phyloP scores from a whole-genome alignment of 2,797 vertebrate genomes.

The Aeoliscus strigatus region DNA sequence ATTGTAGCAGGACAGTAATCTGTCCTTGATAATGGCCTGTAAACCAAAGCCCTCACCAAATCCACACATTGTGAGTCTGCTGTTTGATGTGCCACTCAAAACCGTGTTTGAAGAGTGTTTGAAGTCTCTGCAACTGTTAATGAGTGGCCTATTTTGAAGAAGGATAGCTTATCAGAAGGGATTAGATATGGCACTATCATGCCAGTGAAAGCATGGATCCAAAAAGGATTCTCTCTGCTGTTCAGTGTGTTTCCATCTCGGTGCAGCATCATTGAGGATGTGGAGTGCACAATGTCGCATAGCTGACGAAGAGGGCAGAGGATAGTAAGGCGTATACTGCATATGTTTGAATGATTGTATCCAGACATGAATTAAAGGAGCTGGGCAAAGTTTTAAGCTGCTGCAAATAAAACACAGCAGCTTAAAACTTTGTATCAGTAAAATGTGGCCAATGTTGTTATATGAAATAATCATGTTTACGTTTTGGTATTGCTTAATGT shows the following conservation, averaged over 20 bases:
- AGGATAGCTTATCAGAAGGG: conserved; percentile 38
- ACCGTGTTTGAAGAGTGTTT: conserved; percentile 54
- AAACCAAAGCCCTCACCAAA: conserved; percentile 21
- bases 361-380: conserved; percentile 9
- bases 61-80: conserved; percentile 19
- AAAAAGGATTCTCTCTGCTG: conserved; percentile 32
- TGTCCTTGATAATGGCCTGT: conserved; percentile 22
- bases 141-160: conserved; percentile 55
- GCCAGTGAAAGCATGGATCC: conserved; percentile 27
- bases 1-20: not conserved
- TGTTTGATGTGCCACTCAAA: conserved; percentile 55
- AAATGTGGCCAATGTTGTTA: too few species aligned
- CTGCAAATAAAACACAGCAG: too few species aligned
- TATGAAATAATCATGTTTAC: too few species aligned
- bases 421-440: too few species aligned
- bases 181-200: conserved; percentile 45
- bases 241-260: conserved; percentile 25
- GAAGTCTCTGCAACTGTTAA: conserved; percentile 64
- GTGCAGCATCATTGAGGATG: conserved; percentile 10
- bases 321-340: conserved; percentile 16
- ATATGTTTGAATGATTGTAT: conserved; percentile 25
- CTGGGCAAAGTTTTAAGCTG: too few species aligned
- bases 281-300: conserved; percentile 7
- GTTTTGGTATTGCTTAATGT: too few species aligned
- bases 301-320: conserved; percentile 19